These are phyloP conservation scores for Sialis lutaria DNA, from an alignment of 2,888 invertebrate species.

Conservation along the genomic window DNA sequence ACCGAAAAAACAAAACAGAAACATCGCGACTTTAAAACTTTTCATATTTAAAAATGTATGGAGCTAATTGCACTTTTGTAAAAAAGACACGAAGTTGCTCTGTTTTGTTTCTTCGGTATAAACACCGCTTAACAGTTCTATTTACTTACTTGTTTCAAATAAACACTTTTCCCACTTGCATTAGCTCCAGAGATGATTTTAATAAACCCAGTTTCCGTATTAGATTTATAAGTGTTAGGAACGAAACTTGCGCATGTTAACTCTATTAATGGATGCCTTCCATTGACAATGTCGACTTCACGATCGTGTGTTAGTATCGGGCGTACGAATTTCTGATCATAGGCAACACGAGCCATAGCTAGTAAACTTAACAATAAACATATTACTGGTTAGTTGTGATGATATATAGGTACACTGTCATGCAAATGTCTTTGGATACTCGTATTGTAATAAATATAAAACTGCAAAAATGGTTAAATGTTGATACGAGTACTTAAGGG, in stretches of 20 bases:
- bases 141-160: slow-evolving; percentile 70
- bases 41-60: too few species aligned
- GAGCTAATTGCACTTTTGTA: too few species aligned
- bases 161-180: slow-evolving; percentile 83
- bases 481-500: too few species aligned
- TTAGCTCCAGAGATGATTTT: slow-evolving; percentile 82
- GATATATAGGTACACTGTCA: background rate
- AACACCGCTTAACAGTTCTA: too few species aligned
- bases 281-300: slow-evolving; percentile 20
- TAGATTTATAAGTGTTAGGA: slow-evolving; percentile 51
- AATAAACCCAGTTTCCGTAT: slow-evolving; percentile 34
- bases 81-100: too few species aligned
- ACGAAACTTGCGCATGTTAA: slow-evolving; percentile 44
- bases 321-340: slow-evolving; percentile 20
- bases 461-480: too few species aligned
- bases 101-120: too few species aligned
- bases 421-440: background rate
- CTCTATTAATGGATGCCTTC: slow-evolving; percentile 65
- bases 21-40: too few species aligned
- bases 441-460: background rate
- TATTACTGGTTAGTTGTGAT: background rate
- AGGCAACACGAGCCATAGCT: slow-evolving; percentile 22
- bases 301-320: slow-evolving; percentile 21
- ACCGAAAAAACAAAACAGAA: too few species aligned
- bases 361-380: slow-evolving; percentile 17